Conservation (phyloP, 2,797 vertebrate genomes). For the Clangula hyemalis region DNA sequence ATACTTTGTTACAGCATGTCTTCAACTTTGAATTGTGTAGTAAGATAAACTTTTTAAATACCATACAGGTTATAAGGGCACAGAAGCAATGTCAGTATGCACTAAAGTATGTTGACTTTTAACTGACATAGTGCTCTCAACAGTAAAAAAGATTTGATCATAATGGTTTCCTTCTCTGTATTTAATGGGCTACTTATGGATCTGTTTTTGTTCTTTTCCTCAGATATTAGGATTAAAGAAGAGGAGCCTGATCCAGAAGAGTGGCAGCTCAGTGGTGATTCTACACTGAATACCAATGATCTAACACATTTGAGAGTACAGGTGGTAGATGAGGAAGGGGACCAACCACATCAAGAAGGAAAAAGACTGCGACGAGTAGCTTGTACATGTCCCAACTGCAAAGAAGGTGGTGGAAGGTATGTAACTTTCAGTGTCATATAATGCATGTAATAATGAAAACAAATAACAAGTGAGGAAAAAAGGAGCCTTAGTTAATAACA, state of each 20-base stretch:
- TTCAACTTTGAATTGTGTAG: slow-evolving; percentile 51
- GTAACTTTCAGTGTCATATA: slow-evolving; percentile 30
- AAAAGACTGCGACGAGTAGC: slow-evolving; percentile 97
- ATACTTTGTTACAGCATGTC: not conserved
- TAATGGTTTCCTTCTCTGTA: slow-evolving; percentile 24
- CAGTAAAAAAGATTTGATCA: slow-evolving; percentile 26
- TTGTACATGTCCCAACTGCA: slow-evolving; percentile 99
- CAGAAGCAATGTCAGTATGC: not conserved
- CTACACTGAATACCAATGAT: slow-evolving; percentile 95
- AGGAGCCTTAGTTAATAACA: not conserved
- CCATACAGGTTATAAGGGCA: not conserved
- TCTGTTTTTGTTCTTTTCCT: slow-evolving; percentile 58
- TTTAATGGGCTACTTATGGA: slow-evolving; percentile 57
- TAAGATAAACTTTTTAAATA: slow-evolving; percentile 45
- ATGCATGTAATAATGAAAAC: not conserved
- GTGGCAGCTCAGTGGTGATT: slow-evolving; percentile 96
- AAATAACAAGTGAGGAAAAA: not conserved
- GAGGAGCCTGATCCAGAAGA: slow-evolving; percentile 97
- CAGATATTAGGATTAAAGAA: slow-evolving; percentile 97
- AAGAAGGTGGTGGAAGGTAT: slow-evolving; percentile 97
- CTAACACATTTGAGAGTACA: slow-evolving; percentile 94
- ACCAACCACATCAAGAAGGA: slow-evolving; percentile 93
- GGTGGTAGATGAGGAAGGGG: slow-evolving; percentile 94
- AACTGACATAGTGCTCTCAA: slow-evolving; percentile 17
- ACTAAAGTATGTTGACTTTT: slow-evolving; percentile 43